These are phyloP conservation scores for Criorhina ranunculi DNA, from an alignment of 2,888 invertebrate genomes.

Conservation along the genomic window DNA sequence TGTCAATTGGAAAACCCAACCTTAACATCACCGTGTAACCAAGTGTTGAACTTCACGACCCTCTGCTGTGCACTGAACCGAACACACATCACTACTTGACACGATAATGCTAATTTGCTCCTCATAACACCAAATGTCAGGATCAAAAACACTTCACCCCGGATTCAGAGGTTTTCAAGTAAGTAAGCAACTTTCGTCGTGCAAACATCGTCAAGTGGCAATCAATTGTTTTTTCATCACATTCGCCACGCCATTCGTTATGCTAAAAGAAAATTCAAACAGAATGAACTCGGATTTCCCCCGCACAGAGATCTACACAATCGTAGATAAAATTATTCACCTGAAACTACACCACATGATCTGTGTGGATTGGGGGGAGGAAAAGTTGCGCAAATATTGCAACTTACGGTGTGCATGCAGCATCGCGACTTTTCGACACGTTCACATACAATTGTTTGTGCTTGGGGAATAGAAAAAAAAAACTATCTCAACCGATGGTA, in stretches of 20 bases:
- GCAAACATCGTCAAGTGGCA: conserved; percentile 48
- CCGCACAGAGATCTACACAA: conserved; percentile 1
- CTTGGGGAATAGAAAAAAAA: conserved; percentile 15
- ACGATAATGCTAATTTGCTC: conserved; percentile 51
- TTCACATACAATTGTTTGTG: conserved; percentile 36
- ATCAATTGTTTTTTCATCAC: conserved; percentile 62
- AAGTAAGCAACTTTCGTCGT: conserved; percentile 41
- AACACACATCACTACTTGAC: conserved; percentile 47
- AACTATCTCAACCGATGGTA: conserved; percentile 34
- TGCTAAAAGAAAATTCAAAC: conserved; percentile 35
- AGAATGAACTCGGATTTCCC: conserved; percentile 27
- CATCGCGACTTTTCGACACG: conserved; percentile 61
- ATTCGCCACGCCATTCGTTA: conserved; percentile 26
- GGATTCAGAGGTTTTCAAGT: not conserved
- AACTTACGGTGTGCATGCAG: conserved; percentile 37
- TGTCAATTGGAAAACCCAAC: not conserved
- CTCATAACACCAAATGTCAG: conserved; percentile 65
- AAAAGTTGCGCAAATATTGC: conserved; percentile 60
- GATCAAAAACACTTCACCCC: conserved; percentile 66
- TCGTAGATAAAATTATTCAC: conserved; percentile 57
- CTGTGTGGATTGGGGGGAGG: conserved; percentile 2
- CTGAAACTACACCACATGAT: conserved; percentile 51
- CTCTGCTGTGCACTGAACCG: not conserved
- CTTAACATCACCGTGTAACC: not conserved
- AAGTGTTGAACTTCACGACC: conserved; percentile 55